phyloP scores from a whole-genome alignment of 1,140 invertebrate species.

The Drosophila prosaltans region DNA sequence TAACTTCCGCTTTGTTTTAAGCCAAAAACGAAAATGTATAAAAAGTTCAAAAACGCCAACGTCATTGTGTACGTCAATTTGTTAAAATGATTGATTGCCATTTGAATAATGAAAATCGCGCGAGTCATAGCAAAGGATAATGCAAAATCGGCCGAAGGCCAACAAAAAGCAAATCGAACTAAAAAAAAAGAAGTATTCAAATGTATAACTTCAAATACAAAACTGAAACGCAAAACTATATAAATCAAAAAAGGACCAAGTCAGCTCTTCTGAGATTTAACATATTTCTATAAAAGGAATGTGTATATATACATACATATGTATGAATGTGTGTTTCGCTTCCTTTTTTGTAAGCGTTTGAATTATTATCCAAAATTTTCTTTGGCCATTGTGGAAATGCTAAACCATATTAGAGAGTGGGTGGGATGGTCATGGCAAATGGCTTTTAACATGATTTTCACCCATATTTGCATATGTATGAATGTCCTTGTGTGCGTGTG shows the following conservation, averaged over 20 bases:
- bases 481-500: conserved; percentile 2
- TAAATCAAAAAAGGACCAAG: conserved; percentile 4
- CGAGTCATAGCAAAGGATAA: conserved; percentile 66
- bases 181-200: neutral
- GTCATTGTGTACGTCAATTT: conserved; percentile 80
- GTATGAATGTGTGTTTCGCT: too few relatives aligned
- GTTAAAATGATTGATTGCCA: conserved; percentile 80
- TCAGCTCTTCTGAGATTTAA: neutral
- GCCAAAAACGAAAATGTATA: conserved; percentile 31
- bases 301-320: too few relatives aligned
- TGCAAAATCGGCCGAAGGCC: conserved; percentile 40
- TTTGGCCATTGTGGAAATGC: conserved; percentile 8
- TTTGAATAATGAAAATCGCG: conserved; percentile 79
- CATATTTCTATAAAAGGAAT: too few relatives aligned
- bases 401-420: neutral
- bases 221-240: conserved; percentile 1
- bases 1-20: conserved; percentile 74
- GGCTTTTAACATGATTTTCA: conserved; percentile 39
- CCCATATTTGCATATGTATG: conserved; percentile 45
- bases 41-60: conserved; percentile 47
- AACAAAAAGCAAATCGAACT: conserved; percentile 1
- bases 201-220: neutral
- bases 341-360: neutral
- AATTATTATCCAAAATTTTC: neutral
- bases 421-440: conserved; percentile 23